A percentile compares a stretch with the other conserved stretches of the same genome.
phyloP scores from a whole-genome alignment of 2,888 invertebrate genomes.

The Drosophila pseudotalamancana region DNA sequence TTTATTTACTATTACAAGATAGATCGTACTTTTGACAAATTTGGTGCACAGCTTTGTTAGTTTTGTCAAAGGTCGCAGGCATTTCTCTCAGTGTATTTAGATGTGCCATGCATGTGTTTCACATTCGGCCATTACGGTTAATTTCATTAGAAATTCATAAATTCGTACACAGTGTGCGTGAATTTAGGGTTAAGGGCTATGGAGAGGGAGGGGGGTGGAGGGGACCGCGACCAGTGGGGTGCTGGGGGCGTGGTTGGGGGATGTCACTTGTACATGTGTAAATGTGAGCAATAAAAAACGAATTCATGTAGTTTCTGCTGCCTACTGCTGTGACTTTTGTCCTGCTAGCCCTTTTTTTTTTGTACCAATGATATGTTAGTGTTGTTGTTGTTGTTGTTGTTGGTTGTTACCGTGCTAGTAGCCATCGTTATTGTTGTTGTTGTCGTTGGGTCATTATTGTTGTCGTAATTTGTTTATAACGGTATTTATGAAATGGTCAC shows the following conservation, averaged over 20 bases:
- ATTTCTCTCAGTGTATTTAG: slow-evolving; percentile 7
- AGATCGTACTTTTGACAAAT: neutral
- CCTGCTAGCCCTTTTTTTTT: slow-evolving; percentile 39
- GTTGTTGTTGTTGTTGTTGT: slow-evolving; percentile 13
- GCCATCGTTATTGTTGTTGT: slow-evolving; percentile 24
- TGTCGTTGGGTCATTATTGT: slow-evolving; percentile 65
- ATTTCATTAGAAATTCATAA: slow-evolving; percentile 84
- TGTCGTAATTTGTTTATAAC: slow-evolving; percentile 80
- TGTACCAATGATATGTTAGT: neutral
- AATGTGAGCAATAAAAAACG: slow-evolving; percentile 73
- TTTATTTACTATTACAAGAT: neutral
- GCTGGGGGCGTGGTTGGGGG: slow-evolving; percentile 13
- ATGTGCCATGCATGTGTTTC: slow-evolving; percentile 1
- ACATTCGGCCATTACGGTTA: slow-evolving; percentile 72
- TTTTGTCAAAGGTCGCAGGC: too few species aligned
- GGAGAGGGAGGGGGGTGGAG: too few species aligned
- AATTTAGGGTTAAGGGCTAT: slow-evolving; percentile 4
- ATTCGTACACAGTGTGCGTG: slow-evolving; percentile 45
- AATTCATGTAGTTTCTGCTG: slow-evolving; percentile 41
- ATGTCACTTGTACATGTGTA: slow-evolving; percentile 73
- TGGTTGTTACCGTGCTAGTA: slow-evolving; percentile 28
- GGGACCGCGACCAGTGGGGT: neutral
- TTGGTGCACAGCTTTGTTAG: too few species aligned
- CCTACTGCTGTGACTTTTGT: slow-evolving; percentile 49
- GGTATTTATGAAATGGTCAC: slow-evolving; percentile 82